Base-by-base conservation (phyloP, 2,113 vertebrate genomes). In the Galeopterus variegatus region DNA sequence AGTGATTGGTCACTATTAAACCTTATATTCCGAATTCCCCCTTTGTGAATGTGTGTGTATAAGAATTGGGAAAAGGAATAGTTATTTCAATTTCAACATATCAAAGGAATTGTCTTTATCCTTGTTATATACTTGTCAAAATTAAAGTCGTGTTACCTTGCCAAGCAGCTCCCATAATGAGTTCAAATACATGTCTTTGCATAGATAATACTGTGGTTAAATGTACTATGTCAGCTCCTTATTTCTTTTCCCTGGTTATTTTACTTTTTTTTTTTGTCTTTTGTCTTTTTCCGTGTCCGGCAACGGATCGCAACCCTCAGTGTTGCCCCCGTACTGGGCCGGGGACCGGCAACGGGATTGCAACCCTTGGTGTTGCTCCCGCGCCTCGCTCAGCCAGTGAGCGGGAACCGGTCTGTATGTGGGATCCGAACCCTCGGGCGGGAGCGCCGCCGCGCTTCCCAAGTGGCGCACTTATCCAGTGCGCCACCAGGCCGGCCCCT, bases 51-150 rank as follows among this genome's bases (percentile, higher is more conserved):
- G 24, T 64, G 19, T 36, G 26, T 41, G 54, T 50, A 36, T 56
- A 75, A 60, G 54, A 75, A 62, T 19, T 88, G 45, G 70, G 56
- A 76, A 96, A 50, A 96, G 54, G n/a, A 98, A 24, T 41, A 89
- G 50, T 94, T 95, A 72, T 26, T 96, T 4, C 23, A 91, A 5
- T 88, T 96, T 95, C 77, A 88, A 52, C 31, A 83, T 77, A 77
- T 90, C 85, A 93, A 67, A 97, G 75, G 84, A 96, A 88, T n/a
- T 92, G 45, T 96, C 93, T 96, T 84, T 93, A 91, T 86, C 50
- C 41, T 90, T 95, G 26, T 73, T 88, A 64, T 21, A 75, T 69
- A 91, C 69, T 95, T 97, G 60, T 95, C 89, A 97, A 96, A 96
- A 96, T 95, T 79, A 67, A 94, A 96, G 94, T 95, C 3, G 60